These are phyloP conservation scores for Xenopus tropicalis DNA, from an alignment of 2,113 vertebrate species.

Conservation along the genomic window UCB_Xtro_10.0 CM004450.2:45733501-45734000, in stretches of 20 bases:
- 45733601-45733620: conserved; percentile 62
- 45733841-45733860: conserved; percentile 45
- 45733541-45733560: too few species aligned
- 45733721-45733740: conserved; percentile 9
- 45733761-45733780: not conserved
- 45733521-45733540: too few species aligned
- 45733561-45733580: too few species aligned
- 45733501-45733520: too few species aligned
- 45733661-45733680: conserved; percentile 46
- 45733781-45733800: not conserved
- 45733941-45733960: too few species aligned
- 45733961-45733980: too few species aligned
- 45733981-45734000: too few species aligned
- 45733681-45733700: conserved; percentile 44
- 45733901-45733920: too few species aligned
- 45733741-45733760: conserved; percentile 1
- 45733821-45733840: conserved; percentile 28
- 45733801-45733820: rapidly evolving
- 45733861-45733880: not conserved
- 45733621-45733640: conserved; percentile 73
- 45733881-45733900: too few species aligned
- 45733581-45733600: too few species aligned
- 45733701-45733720: not conserved
- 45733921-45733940: too few species aligned
- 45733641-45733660: conserved; percentile 35